Base-by-base conservation (phyloP, 2,113 vertebrate species). In the Alligator mississippiensis region DNA sequence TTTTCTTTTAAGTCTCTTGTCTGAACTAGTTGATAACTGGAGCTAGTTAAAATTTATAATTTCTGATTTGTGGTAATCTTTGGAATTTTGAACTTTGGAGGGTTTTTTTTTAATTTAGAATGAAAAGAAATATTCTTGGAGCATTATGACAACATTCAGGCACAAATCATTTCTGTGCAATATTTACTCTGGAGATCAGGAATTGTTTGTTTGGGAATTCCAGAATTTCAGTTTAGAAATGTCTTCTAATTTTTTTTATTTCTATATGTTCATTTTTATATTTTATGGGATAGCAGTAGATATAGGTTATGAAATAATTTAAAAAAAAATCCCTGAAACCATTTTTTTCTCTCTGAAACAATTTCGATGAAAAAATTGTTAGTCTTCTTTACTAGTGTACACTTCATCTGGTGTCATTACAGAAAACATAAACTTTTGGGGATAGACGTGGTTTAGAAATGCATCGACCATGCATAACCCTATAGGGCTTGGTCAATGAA, bases 41-140 rank as follows among this genome's bases (percentile, higher is more conserved):
- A 47, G 74, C 78, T 72, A 7, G 38, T 70, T 74, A 85, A 85
- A 89, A 95, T 94, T 18, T 90, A 14, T 15, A 0, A 38, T 87
- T 89, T 95, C 89, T 68, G 60, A 90, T 58, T 80, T 91, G 38
- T 76, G 74, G 72, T 75, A 85, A 12, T 81, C 68, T 89, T 85
- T 94, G 85, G 80, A 96, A 90, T 89, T 87, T 47, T 47, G 47
- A 47, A 47, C 47, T 47, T 47, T 47, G 47, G 47, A 47, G 47
- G 47, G 16, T 19, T 47, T 81, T 92, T 95, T 0, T 0, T 9
- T 92, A 80, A 82, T 54, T 85, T 79, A 87, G 87, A 95, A 93
- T 82, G 80, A 92, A 92, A 95, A 80, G 77, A 93, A 5, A 54
- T 74, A 93, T 60, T 16, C 77, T 83, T 77, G 78, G 74, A 58